These are phyloP conservation scores for Erpobdella octoculata DNA, from an alignment of 2,888 invertebrate species.

Conservation along the genomic window DNA sequence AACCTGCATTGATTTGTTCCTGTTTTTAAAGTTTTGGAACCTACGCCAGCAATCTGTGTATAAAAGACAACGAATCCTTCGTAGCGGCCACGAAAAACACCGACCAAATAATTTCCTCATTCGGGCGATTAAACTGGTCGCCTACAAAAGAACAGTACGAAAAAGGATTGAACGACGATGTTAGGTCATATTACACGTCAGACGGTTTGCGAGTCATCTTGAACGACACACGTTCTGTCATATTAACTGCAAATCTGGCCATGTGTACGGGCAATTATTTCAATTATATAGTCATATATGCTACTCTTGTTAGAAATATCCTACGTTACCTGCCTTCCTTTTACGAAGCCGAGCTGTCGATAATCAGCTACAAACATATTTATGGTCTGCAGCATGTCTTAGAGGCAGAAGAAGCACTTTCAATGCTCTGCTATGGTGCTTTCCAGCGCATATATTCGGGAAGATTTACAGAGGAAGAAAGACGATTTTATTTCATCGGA, in stretches of 20 bases:
- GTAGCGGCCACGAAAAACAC: no score
- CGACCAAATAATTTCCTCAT: no score
- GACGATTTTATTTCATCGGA: neutral
- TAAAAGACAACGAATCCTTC: no score
- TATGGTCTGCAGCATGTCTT: slow-evolving; percentile 7
- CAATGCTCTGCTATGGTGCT: neutral
- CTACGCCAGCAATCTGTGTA: no score
- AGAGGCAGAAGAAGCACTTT: neutral
- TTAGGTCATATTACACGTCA: neutral
- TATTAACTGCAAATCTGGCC: neutral
- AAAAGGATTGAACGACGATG: neutral
- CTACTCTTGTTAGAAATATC: neutral
- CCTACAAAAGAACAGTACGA: no score
- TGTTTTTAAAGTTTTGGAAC: no score
- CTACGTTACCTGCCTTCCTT: neutral
- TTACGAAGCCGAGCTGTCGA: slow-evolving; percentile 8
- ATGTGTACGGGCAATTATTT: neutral
- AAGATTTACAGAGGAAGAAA: neutral
- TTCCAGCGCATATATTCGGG: neutral
- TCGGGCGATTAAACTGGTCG: no score
- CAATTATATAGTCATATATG: neutral
- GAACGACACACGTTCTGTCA: neutral
- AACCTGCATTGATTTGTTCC: no score
- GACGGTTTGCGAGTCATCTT: neutral
- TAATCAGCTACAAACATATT: neutral